Base-by-base conservation (phyloP, 2,113 vertebrate genomes). In the Neogobius melanostomus region DNA sequence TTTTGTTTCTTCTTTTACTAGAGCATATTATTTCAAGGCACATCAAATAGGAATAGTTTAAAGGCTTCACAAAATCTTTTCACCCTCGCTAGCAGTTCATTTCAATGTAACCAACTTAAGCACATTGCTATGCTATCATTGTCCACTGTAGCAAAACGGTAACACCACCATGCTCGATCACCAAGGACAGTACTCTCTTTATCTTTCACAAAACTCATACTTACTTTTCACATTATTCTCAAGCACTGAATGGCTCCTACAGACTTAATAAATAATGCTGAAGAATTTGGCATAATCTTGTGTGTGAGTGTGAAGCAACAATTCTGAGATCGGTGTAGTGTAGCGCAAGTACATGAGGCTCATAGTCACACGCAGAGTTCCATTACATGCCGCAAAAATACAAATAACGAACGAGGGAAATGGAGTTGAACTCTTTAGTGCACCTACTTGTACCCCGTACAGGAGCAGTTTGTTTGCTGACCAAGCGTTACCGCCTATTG, bases 401-500 rank as follows among this genome's bases (percentile, higher is more conserved):
- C 7, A 53, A 53, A 17, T 4, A 21, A 8, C 10, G 53, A n/a
- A 49, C 42, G 5, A 36, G 21, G 53, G 45, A 76, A 71, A 71
- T 68, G 57, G 68, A 74, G 68, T 53, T 65, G 8, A 66, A 59
- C 69, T 64, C 60, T 51, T 69, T 72, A 66, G 81, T 61, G 63
- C 64, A 68, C 72, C 71, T 76, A 67, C 72, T 82, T 76, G 68
- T 89, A 75, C 84, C 63, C 56, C 60, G 68, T 60, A 76, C 62
- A 70, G 72, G 81, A 82, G 72, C 83, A 74, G 77, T 85, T 87
- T 87, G 85, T 89, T 89, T 89, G 89, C 85, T 87, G 87, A 90
- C 77, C 86, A 79, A 87, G 83, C 66, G 65, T 89, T 83, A 76
- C 77, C 42, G 72, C 72, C 2, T 50, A 87, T 91, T 72, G 72